Percentiles rank a stretch among this genome's conserved stretches.
Conservation (phyloP, 2,888 invertebrate species). For the Teleogryllus oceanicus region DNA sequence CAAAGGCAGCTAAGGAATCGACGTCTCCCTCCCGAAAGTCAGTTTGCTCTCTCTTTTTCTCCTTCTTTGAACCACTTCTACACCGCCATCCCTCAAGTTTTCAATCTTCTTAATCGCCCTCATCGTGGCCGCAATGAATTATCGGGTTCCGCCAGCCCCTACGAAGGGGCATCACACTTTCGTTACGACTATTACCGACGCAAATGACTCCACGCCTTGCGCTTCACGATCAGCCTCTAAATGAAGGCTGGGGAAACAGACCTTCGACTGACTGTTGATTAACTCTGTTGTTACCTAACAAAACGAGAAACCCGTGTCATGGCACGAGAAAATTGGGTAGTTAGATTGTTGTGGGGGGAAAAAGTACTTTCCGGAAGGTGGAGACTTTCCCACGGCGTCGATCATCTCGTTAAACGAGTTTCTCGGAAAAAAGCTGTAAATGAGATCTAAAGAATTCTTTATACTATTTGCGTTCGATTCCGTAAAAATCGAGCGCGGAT, state of each 20-base stretch:
- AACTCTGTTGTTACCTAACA: neutral
- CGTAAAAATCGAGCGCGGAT: too few species aligned
- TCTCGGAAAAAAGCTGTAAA: neutral
- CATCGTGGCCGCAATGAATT: neutral
- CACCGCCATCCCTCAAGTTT: neutral
- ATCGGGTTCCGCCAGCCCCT: neutral
- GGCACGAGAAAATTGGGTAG: constrained; percentile 8
- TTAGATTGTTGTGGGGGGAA: neutral
- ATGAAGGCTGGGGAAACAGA: too few species aligned
- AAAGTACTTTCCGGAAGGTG: neutral
- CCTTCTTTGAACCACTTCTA: neutral
- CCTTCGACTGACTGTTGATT: neutral
- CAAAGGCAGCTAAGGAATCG: neutral
- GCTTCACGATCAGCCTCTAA: too few species aligned
- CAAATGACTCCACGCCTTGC: too few species aligned
- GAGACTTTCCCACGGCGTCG: neutral
- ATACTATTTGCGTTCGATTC: neutral
- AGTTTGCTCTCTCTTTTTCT: neutral
- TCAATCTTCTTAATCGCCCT: neutral
- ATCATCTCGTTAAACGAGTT: neutral
- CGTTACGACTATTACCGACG: too few species aligned
- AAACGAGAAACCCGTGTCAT: neutral
- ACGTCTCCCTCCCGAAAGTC: neutral
- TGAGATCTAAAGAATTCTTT: neutral
- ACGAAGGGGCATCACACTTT: too few species aligned